Base-by-base conservation (phyloP, 2,888 invertebrate genomes). In the Andrena trimmerana region DNA sequence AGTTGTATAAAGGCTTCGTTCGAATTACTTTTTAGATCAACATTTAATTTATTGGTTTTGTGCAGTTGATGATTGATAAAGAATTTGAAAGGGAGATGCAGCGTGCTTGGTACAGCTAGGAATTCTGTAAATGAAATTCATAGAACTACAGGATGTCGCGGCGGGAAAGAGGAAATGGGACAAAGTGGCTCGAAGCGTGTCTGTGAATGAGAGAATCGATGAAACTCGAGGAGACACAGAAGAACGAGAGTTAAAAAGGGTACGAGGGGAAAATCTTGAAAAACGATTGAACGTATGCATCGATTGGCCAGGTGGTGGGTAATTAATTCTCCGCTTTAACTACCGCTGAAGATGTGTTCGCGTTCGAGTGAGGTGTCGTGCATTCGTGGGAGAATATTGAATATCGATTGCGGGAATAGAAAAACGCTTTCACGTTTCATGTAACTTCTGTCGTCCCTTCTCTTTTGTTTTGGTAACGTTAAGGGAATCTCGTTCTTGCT, bases 281-380 rank as follows among this genome's bases (percentile, higher is more conserved):
- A 69, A 69, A 50, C 20, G 52, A 29, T 36, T 36, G 52, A 20
- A 27, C 13, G 68, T 36, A 52, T 20, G 52, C 27, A 52, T 62
- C 60, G 69, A 73, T 57, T 60, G 73, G 36, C 27, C 36, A 10
- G 7, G 36, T 66, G 50, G 24, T 59, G 27, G 36, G 59, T 77
- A 77, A 77, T 77, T 77, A 77, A 77, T 66, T 36, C 31, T 3
- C 20, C 33, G 50, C 50, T 74, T 33, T 68, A 74, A 68, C 68
- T 7, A 50, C 10, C 50, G 6, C 13, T 20, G 33, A n/a, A 50
- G 29, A 70, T 36, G 20, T 29, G 31, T 31, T 57, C 68, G 20
- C 24, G 24, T 33, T 33, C 68, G 7, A 54, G 59, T 31, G 48
- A 57, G 29, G 54, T 2, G 33, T 27, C 31, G 65, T 50, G 65